phyloP scores from a whole-genome alignment of 1,140 invertebrate species.

The Belonocnema kinseyi region DNA sequence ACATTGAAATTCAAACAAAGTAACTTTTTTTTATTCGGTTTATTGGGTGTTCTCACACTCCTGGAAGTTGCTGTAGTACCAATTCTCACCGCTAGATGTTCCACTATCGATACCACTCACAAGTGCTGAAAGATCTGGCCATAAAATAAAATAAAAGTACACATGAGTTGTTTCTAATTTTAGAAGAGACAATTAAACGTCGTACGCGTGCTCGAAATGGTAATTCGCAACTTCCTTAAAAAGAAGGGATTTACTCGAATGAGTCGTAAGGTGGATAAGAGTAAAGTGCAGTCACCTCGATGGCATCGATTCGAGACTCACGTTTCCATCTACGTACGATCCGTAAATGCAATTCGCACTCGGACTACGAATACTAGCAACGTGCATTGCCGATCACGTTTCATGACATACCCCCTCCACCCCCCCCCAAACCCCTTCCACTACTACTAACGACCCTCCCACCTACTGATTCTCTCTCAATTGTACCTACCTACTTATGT shows the following conservation, averaged over 20 bases:
- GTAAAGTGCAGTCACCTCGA: conserved; percentile 12
- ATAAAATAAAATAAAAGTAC: neutral
- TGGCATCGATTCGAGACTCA: conserved; percentile 33
- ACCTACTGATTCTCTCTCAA: conserved; percentile 37
- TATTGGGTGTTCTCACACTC: too few relatives aligned
- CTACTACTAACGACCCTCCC: neutral
- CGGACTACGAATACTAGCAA: conserved; percentile 28
- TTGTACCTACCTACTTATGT: neutral
- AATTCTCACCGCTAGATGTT: too few relatives aligned
- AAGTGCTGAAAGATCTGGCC: too few relatives aligned
- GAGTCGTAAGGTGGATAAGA: neutral
- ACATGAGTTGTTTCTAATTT: neutral
- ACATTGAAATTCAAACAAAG: too few relatives aligned
- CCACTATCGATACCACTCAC: too few relatives aligned
- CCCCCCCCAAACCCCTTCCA: neutral
- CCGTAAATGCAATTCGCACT: conserved; percentile 1
- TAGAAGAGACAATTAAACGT: neutral
- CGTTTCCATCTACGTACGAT: conserved; percentile 39
- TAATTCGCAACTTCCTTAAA: conserved; percentile 8
- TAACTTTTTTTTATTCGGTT: too few relatives aligned
- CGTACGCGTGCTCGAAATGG: neutral
- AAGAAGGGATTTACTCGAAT: conserved; percentile 9
- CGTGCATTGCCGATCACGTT: conserved; percentile 45
- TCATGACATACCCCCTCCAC: conserved; percentile 12
- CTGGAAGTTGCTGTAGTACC: too few relatives aligned